These are phyloP conservation scores for Plecturocebus donacophilus DNA, from an alignment of 2,113 vertebrate species.

Conservation along the genomic window DNA sequence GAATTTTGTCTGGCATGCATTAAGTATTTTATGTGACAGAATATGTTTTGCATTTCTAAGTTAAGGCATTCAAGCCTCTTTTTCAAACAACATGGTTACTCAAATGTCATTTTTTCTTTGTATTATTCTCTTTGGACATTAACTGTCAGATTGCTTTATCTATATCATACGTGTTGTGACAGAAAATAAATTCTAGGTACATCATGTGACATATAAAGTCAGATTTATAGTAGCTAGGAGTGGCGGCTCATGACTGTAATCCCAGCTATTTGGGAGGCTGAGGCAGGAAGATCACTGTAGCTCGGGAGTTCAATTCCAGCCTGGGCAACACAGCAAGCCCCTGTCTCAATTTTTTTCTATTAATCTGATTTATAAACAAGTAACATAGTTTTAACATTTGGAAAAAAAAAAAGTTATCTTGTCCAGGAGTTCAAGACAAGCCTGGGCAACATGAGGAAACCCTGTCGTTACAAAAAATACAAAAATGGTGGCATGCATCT, in stretches of 20 bases:
- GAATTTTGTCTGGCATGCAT: not conserved
- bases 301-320: no score
- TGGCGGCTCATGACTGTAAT: no score
- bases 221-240: no score
- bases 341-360: no score
- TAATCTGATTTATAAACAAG: not conserved
- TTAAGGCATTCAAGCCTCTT: not conserved
- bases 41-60: not conserved
- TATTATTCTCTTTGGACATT: not conserved
- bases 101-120: conserved; percentile 12
- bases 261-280: no score
- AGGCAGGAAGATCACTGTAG: no score
- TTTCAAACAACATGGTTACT: not conserved
- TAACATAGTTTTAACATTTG: not conserved
- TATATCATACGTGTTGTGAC: not conserved
- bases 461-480: no score
- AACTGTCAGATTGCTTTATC: not conserved
- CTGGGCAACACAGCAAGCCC: no score
- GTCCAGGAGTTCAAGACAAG: not conserved
- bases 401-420: not conserved
- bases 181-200: not conserved
- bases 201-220: not conserved
- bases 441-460: no score
- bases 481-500: no score
- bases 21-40: not conserved